Conservation (phyloP, 53 echinoderm and acorn worm species). For the Paelopatides confundens region DNA sequence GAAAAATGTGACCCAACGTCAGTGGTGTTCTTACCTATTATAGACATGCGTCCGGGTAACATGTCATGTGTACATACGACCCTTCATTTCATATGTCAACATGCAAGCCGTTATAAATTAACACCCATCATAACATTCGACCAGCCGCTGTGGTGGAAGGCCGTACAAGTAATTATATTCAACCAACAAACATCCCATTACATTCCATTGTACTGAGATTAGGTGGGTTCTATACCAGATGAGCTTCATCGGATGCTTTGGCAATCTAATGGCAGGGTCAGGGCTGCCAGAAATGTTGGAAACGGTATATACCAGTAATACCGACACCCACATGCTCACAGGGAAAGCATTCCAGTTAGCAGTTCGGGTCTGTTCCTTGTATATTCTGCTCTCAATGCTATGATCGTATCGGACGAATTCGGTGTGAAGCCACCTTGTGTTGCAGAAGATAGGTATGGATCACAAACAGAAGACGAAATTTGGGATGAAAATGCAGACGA, state of each 20-base stretch:
- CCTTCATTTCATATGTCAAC: conserved; percentile 21
- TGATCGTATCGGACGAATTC: conserved; percentile 38
- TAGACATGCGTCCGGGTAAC: conserved; percentile 22
- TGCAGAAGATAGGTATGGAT: background rate
- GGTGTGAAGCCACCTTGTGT: conserved; percentile 9
- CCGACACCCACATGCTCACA: conserved; percentile 14
- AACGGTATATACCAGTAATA: conserved; percentile 5
- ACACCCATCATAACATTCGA: conserved; percentile 24
- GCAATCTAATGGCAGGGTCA: conserved; percentile 37
- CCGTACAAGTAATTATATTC: background rate
- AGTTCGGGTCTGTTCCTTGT: conserved; percentile 49
- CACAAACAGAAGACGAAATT: background rate
- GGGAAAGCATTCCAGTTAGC: conserved; percentile 54
- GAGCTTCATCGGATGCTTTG: conserved; percentile 54
- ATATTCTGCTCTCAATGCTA: conserved; percentile 43
- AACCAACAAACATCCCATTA: conserved; percentile 1
- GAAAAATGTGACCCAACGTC: conserved; percentile 44
- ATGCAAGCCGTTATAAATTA: background rate
- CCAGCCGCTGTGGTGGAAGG: conserved; percentile 30
- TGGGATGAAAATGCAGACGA: no score
- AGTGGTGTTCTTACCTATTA: conserved; percentile 19
- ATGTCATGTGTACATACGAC: conserved; percentile 51
- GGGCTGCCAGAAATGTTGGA: conserved; percentile 19
- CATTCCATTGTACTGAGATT: background rate
- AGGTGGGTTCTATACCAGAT: conserved; percentile 48